Conservation (phyloP, 2,888 invertebrate species). For the Trachelus stipa region DNA sequence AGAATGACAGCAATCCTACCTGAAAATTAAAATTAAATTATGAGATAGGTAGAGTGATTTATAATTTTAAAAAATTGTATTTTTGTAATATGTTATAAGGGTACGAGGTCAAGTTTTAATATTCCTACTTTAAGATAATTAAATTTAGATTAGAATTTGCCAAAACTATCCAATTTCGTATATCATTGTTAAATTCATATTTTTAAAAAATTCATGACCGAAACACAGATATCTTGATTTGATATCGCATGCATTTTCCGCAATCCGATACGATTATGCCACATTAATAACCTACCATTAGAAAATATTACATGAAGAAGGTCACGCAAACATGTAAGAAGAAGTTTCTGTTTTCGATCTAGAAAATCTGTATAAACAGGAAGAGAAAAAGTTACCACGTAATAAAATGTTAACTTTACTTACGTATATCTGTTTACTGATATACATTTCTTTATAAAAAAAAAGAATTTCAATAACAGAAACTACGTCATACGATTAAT, state of each 20-base stretch:
- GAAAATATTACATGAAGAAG: not conserved
- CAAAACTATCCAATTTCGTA: not conserved
- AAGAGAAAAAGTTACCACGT: not conserved
- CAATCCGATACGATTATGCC: not conserved
- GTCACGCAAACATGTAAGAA: not conserved
- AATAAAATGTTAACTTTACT: not conserved
- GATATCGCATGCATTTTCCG: not conserved
- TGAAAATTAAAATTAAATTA: slow-evolving; percentile 69
- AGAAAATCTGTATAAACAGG: not conserved
- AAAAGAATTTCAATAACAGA: too few relatives aligned
- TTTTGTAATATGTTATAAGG: not conserved
- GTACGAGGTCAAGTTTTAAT: not conserved
- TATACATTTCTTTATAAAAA: not conserved
- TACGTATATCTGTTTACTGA: not conserved
- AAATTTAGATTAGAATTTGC: not conserved
- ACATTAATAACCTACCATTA: not conserved
- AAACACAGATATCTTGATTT: not conserved
- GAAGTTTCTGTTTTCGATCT: not conserved
- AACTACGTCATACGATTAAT: too few relatives aligned
- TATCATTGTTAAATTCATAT: too few relatives aligned
- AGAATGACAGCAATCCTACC: slow-evolving; percentile 84
- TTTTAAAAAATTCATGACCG: not conserved
- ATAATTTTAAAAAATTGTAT: not conserved
- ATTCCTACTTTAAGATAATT: not conserved
- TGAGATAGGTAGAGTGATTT: not conserved